Conservation (phyloP, 2,797 vertebrate genomes). For the Semotilus atromaculatus region DNA sequence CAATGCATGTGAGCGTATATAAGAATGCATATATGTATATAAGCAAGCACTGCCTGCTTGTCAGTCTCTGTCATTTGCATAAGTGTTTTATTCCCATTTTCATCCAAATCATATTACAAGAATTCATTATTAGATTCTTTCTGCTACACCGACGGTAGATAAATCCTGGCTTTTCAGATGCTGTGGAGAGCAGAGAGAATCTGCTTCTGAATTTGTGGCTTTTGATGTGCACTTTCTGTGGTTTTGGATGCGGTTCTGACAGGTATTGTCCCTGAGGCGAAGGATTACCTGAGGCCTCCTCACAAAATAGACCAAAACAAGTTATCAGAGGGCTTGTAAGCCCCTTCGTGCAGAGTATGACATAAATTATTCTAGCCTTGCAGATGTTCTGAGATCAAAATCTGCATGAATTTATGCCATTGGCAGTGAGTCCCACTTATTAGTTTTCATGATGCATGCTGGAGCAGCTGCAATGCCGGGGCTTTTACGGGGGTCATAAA, state of each 20-base stretch:
- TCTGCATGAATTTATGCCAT: conserved; percentile 76
- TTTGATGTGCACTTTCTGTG: conserved; percentile 48
- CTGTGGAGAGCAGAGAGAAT: conserved; percentile 41
- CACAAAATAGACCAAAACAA: conserved; percentile 53
- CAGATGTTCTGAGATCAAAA: conserved; percentile 74
- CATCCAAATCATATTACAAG: not conserved
- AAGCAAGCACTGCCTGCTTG: not conserved
- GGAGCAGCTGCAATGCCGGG: conserved; percentile 59
- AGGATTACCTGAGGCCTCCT: conserved; percentile 51
- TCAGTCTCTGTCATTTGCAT: conserved; percentile 7
- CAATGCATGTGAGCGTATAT: not conserved
- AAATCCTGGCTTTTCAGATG: conserved; percentile 43
- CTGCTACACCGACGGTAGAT: not conserved
- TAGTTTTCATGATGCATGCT: conserved; percentile 68
- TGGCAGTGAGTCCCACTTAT: conserved; percentile 66
- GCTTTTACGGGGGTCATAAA: conserved; percentile 60
- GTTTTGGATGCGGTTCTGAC: conserved; percentile 53
- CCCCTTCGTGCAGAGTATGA: conserved; percentile 65
- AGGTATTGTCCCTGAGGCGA: conserved; percentile 52
- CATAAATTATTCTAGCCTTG: conserved; percentile 72
- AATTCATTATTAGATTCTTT: conserved; percentile 8
- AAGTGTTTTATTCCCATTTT: not conserved
- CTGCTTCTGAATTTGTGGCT: conserved; percentile 42
- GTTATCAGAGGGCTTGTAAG: conserved; percentile 67
- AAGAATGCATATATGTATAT: not conserved